Percentiles rank a stretch among this genome's conserved stretches.
These are phyloP conservation scores for Solea solea DNA, from an alignment of 2,113 vertebrate genomes.

Conservation along the genomic window DNA sequence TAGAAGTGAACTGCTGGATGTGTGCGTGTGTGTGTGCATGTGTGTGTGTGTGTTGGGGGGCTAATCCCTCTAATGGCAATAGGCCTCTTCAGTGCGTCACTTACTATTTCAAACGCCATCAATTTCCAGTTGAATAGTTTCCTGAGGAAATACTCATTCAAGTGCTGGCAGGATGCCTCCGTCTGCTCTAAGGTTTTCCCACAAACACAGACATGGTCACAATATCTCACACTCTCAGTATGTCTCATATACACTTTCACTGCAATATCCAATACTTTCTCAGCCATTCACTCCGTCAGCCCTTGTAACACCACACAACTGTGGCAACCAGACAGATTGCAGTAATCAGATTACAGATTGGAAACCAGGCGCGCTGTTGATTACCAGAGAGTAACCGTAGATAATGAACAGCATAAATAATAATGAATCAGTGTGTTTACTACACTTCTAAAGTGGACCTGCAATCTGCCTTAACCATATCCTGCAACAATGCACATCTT, in stretches of 20 bases:
- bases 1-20: slow-evolving; percentile 6
- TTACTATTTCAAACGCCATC: slow-evolving; percentile 63
- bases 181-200: slow-evolving; percentile 47
- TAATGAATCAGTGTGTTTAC: not conserved
- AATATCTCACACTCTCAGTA: not conserved
- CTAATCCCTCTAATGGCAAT: slow-evolving; percentile 49
- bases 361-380: not conserved
- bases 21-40: slow-evolving; percentile 20
- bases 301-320: not conserved
- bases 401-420: not conserved
- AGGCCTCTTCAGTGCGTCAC: slow-evolving; percentile 54
- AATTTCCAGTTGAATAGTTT: slow-evolving; percentile 70
- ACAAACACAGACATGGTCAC: not conserved
- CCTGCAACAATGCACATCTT: not conserved
- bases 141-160: slow-evolving; percentile 70
- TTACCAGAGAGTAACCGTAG: not conserved
- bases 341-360: slow-evolving; percentile 3
- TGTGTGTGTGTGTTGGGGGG: slow-evolving; percentile 27
- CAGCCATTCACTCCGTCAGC: not conserved
- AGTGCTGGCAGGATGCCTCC: slow-evolving; percentile 47
- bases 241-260: not conserved
- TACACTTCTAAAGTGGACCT: not conserved
- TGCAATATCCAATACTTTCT: not conserved
- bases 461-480: not conserved
- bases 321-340: not conserved